phyloP scores from a whole-genome alignment of 2,113 vertebrate species.

The Theropithecus gelada region DNA sequence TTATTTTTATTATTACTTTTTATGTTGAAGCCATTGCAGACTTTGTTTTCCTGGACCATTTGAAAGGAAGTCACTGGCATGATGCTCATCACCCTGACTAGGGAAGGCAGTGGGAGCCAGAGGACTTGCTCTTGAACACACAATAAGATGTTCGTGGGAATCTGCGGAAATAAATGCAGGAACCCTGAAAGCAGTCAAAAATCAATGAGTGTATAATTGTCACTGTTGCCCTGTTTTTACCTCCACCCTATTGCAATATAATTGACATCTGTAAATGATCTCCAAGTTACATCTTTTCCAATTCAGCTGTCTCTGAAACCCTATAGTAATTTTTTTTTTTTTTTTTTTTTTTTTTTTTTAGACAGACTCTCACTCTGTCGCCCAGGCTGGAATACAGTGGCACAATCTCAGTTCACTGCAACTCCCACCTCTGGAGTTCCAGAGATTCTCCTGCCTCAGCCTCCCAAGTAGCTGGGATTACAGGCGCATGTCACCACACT shows the following conservation, averaged over 20 bases:
- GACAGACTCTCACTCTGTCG: accelerated
- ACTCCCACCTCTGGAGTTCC: too few relatives aligned
- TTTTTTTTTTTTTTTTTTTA: too few relatives aligned
- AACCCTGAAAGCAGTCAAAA: neutral
- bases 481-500: too few relatives aligned
- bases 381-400: too few relatives aligned
- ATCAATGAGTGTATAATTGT: neutral
- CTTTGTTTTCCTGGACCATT: neutral
- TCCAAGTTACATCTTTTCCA: neutral
- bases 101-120: neutral
- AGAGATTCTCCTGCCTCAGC: too few relatives aligned
- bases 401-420: too few relatives aligned
- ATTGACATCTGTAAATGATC: neutral
- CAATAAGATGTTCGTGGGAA: neutral
- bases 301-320: neutral
- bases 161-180: neutral
- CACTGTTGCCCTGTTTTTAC: neutral
- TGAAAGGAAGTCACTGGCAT: neutral
- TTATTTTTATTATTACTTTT: neutral
- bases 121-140: too few relatives aligned
- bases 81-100: neutral
- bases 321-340: neutral
- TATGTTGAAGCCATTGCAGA: neutral
- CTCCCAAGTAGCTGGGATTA: too few relatives aligned
- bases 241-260: neutral